Evolutionary conservation across 2,113 vertebrate species (phyloP).

Genomic region (Orientallactaga bullata): DNA sequence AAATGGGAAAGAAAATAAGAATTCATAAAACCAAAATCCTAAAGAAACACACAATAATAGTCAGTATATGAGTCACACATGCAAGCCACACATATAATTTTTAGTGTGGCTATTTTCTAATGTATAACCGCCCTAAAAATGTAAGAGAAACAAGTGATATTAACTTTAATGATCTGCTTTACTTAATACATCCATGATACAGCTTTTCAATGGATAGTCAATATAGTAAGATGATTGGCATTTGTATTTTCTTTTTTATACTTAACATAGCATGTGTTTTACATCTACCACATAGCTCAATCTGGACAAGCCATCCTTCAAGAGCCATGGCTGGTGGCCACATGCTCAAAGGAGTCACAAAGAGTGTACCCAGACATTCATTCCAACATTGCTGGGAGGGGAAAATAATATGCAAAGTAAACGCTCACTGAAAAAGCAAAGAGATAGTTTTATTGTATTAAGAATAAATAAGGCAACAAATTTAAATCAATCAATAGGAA

Average conservation of each 20-base stretch:
- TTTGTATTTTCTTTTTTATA: slow-evolving; percentile 2
- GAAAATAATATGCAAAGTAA: not conserved
- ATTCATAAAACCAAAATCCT: slow-evolving; percentile 12
- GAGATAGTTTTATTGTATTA: not conserved
- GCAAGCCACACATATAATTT: not conserved
- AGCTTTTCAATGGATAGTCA: not conserved
- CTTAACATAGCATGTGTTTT: not conserved
- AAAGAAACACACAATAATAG: not conserved
- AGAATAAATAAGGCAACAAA: not conserved
- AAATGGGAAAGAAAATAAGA: not conserved
- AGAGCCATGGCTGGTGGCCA: not conserved
- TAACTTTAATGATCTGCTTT: not conserved
- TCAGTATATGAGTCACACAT: not conserved
- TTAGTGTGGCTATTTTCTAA: not conserved
- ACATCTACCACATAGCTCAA: not conserved
- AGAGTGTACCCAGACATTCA: not conserved
- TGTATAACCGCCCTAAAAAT: not conserved
- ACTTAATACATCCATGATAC: no score
- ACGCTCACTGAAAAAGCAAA: not conserved
- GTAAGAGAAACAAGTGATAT: not conserved
- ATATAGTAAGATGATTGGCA: slow-evolving; percentile 17
- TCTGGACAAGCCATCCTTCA: not conserved
- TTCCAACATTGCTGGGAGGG: not conserved
- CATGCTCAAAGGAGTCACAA: not conserved
- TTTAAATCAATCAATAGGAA: slow-evolving; percentile 4